Evolutionary conservation across 1,140 invertebrate species (phyloP).

Genomic region (Chionoecetes opilio): DNA sequence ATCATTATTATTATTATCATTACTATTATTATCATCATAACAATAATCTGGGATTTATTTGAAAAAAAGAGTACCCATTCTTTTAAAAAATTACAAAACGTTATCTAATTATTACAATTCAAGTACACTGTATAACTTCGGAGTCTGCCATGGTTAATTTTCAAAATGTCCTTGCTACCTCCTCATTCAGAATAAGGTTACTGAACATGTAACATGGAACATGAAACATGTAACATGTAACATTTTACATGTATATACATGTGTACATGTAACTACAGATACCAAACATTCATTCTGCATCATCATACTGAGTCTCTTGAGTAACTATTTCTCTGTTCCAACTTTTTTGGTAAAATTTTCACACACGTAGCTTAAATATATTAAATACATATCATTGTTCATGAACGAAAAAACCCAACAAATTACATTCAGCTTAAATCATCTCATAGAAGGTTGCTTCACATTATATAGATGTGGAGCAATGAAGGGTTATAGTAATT

Average conservation of each 20-base stretch:
- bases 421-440: neutral
- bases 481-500: neutral
- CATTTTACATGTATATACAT: no score
- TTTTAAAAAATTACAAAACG: no score
- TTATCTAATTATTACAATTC: neutral
- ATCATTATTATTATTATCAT: no score
- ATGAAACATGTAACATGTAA: no score
- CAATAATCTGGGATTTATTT: no score
- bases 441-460: neutral
- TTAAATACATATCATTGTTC: neutral
- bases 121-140: conserved; percentile 6
- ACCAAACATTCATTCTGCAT: neutral
- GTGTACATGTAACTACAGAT: neutral
- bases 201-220: no score
- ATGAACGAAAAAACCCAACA: neutral
- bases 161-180: neutral
- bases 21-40: no score
- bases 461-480: neutral
- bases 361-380: neutral
- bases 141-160: conserved; percentile 50
- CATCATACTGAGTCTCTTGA: neutral
- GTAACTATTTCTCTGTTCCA: neutral
- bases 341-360: neutral
- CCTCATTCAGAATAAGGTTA: neutral
- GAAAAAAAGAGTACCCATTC: no score